Conservation (phyloP, 1,140 invertebrate species). For the Cyrtorhinus lividipennis region DNA sequence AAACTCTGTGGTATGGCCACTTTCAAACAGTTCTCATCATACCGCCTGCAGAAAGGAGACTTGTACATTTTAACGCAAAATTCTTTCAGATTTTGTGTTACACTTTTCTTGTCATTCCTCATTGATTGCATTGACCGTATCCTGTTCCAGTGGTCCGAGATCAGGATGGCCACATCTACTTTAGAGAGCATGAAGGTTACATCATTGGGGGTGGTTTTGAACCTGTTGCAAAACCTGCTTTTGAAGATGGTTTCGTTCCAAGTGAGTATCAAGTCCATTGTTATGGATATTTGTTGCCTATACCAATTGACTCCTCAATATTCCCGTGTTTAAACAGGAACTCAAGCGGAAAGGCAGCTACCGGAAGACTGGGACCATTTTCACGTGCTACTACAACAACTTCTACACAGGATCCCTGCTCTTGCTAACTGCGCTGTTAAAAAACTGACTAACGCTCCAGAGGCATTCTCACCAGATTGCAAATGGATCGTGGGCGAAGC, state of each 20-base stretch:
- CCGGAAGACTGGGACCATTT: constrained; percentile 93
- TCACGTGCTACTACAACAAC: constrained; percentile 68
- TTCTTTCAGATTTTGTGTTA: no score
- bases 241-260: constrained; percentile 56
- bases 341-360: constrained; percentile 41
- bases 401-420: constrained; percentile 67
- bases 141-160: constrained; percentile 78
- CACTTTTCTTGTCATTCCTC: no score
- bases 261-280: no score
- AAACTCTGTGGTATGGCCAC: no score
- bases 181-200: constrained; percentile 63
- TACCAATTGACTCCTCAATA: no score
- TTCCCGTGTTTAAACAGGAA: no score
- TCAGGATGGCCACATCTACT: constrained; percentile 77
- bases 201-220: constrained; percentile 78
- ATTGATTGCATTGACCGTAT: no score
- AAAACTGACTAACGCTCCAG: constrained; percentile 69
- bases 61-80: no score
- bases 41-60: no score
- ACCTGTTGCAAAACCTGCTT: constrained; percentile 72
- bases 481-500: constrained; percentile 86
- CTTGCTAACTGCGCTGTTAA: constrained; percentile 57
- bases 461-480: constrained; percentile 87
- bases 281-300: no score
- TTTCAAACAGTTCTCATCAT: no score